phyloP scores from a whole-genome alignment of 1,140 invertebrate genomes.

The Procambarus virginalis region DNA sequence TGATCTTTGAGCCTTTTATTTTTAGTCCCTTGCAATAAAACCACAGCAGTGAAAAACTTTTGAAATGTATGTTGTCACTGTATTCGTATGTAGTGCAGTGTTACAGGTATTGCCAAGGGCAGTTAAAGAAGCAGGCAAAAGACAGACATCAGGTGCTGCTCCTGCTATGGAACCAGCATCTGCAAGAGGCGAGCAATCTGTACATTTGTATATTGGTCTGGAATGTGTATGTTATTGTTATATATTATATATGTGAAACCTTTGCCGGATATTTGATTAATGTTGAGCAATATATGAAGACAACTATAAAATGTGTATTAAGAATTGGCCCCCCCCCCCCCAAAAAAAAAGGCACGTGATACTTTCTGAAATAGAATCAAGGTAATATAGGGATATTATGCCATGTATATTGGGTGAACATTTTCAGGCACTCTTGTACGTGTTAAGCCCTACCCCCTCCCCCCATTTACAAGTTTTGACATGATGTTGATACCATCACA shows the following conservation, averaged over 20 bases:
- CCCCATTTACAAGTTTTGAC: no score
- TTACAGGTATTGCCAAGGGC: conserved; percentile 22
- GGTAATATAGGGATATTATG: no score
- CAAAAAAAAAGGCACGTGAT: no score
- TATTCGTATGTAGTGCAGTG: conserved; percentile 20
- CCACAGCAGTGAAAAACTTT: background rate
- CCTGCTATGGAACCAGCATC: conserved; percentile 4
- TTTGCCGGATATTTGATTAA: background rate
- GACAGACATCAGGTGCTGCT: conserved; percentile 26
- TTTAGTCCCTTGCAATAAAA: conserved; percentile 26
- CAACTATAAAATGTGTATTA: no score
- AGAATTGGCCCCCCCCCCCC: no score
- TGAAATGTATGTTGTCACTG: conserved; percentile 9
- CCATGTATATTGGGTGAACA: no score
- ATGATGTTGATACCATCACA: no score
- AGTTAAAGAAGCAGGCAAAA: conserved; percentile 38
- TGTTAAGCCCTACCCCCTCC: no score
- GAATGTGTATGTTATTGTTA: background rate
- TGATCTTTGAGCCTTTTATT: conserved; percentile 29
- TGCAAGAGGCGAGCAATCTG: conserved; percentile 26
- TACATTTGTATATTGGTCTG: conserved; percentile 58
- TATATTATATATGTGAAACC: background rate
- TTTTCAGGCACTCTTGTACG: background rate
- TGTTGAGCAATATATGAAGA: no score
- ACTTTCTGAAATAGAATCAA: no score